Evolutionary conservation across 2,113 vertebrate species (phyloP).

Genomic region (Dryoscopus gambensis): DNA sequence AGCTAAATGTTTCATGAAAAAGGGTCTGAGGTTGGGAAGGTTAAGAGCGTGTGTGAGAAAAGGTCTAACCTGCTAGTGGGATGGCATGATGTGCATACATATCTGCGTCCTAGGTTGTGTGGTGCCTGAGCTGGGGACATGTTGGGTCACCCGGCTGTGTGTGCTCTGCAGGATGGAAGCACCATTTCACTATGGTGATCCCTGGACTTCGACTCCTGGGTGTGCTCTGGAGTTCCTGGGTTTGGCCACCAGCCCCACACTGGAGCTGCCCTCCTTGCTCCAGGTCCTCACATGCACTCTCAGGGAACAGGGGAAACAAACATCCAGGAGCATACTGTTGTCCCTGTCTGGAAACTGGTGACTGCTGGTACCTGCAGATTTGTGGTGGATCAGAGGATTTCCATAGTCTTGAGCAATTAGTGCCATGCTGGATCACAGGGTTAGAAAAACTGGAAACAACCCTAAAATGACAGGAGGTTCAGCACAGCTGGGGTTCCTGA

Average conservation of each 20-base stretch:
- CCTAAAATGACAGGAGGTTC: not conserved
- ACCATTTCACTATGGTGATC: not conserved
- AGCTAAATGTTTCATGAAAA: not conserved
- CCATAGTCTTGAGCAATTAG: not conserved
- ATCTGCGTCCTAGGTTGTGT: not conserved
- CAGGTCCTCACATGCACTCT: accelerated
- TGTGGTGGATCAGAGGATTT: not conserved
- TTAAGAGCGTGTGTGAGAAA: too few species aligned
- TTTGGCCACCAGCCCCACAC: not conserved
- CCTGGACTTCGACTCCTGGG: not conserved
- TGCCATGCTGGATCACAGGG: not conserved
- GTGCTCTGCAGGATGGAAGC: not conserved
- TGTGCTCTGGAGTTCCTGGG: not conserved
- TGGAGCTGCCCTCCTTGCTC: not conserved
- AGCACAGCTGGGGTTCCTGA: not conserved
- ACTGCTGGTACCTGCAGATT: not conserved
- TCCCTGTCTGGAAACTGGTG: not conserved
- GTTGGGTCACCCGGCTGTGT: not conserved
- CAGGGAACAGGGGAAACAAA: not conserved
- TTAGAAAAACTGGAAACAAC: not conserved
- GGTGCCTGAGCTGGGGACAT: not conserved
- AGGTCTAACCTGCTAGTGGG: not conserved
- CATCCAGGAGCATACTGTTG: not conserved
- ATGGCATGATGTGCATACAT: accelerated
- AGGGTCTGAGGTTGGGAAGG: not conserved